phyloP scores from a whole-genome alignment of 2,113 vertebrate genomes.

The Coptodon bakossiorum region DNA sequence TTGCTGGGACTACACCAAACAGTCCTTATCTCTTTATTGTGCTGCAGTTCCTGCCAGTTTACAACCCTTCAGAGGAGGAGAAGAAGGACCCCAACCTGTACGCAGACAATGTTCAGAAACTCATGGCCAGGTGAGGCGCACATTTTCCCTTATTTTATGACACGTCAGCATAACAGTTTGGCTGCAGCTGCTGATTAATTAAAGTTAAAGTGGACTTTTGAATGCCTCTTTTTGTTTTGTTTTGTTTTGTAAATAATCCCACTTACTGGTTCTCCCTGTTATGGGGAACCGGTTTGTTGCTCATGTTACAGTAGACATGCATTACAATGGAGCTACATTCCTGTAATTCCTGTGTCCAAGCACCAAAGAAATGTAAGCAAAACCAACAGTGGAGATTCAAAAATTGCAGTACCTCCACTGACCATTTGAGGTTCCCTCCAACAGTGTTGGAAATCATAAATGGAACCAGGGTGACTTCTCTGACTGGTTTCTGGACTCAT shows the following conservation, averaged over 20 bases:
- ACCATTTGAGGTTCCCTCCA: background rate
- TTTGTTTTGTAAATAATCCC: background rate
- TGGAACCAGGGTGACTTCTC: background rate
- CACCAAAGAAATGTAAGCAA: background rate
- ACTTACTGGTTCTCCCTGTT: background rate
- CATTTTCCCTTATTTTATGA: background rate
- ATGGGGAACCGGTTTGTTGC: background rate
- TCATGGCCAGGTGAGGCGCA: slow-evolving; percentile 82
- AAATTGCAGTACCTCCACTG: background rate
- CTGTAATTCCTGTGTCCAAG: background rate
- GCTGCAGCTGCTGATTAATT: background rate
- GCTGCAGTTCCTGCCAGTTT: slow-evolving; percentile 83
- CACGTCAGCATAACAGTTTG: background rate
- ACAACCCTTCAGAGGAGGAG: slow-evolving; percentile 78
- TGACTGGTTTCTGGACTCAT: background rate
- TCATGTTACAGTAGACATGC: background rate
- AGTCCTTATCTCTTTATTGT: background rate
- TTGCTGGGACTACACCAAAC: background rate
- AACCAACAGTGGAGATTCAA: background rate
- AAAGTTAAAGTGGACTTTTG: background rate
- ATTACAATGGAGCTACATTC: background rate
- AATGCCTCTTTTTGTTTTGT: background rate
- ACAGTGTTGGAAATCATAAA: background rate
- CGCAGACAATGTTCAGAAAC: slow-evolving; percentile 82
- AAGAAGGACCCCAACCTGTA: slow-evolving; percentile 77